phyloP scores from a whole-genome alignment of 2,113 vertebrate genomes.

The Alethe diademata region DNA sequence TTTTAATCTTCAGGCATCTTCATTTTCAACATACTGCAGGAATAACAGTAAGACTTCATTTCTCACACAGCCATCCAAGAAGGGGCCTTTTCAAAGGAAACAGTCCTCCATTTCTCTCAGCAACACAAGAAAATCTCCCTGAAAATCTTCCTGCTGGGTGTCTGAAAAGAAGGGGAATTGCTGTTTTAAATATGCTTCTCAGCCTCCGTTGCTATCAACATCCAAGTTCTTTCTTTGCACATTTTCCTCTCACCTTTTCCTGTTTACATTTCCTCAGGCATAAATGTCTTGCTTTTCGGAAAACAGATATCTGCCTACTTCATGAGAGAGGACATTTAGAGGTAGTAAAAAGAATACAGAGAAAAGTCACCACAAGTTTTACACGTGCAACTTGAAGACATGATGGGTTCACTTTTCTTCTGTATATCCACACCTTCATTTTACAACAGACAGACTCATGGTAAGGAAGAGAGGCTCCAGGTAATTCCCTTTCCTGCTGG shows the following conservation, averaged over 20 bases:
- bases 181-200: background rate
- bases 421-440: background rate
- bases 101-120: background rate
- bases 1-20: background rate
- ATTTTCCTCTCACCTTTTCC: background rate
- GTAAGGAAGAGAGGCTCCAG: background rate
- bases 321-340: background rate
- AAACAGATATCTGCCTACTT: background rate
- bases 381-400: background rate
- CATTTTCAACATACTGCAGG: background rate
- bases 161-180: background rate
- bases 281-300: background rate
- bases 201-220: background rate
- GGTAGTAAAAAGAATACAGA: background rate
- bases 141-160: background rate
- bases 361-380: background rate
- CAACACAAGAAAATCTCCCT: background rate
- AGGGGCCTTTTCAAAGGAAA: background rate
- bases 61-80: background rate
- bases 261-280: background rate
- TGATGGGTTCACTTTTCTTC: background rate
- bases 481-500: background rate
- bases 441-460: background rate
- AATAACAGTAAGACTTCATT: background rate
- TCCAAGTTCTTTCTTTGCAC: background rate